Evolutionary conservation across 2,797 vertebrate genomes (phyloP).

Genomic region (Pteronotus mesoamericanus): DNA sequence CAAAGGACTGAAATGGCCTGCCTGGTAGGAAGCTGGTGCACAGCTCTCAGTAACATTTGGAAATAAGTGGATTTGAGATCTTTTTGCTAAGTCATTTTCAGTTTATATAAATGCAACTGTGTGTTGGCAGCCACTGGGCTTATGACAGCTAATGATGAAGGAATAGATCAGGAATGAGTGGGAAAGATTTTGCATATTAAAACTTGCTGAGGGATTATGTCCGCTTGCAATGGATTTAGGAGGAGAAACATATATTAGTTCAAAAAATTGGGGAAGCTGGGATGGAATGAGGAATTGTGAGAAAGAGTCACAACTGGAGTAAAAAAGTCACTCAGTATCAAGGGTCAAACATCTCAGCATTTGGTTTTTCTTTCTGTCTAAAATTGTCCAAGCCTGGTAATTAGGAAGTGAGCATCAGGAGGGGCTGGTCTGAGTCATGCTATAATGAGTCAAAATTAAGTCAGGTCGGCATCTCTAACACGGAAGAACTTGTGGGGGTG

Average conservation of each 20-base stretch:
- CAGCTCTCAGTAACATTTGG: conserved; percentile 12
- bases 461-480: conserved; percentile 63
- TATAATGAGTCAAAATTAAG: conserved; percentile 77
- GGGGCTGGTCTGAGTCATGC: conserved; percentile 64
- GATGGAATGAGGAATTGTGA: not conserved
- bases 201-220: conserved; percentile 55
- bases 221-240: conserved; percentile 64
- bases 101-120: conserved; percentile 47
- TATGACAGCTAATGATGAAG: conserved; percentile 70
- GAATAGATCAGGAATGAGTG: conserved; percentile 40
- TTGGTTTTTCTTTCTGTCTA: conserved; percentile 53
- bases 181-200: conserved; percentile 64
- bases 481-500: conserved; percentile 35
- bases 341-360: conserved; percentile 42
- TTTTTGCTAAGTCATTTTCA: conserved; percentile 53
- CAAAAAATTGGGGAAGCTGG: conserved; percentile 52
- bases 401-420: conserved; percentile 72
- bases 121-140: conserved; percentile 48
- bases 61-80: conserved; percentile 39
- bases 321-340: conserved; percentile 19
- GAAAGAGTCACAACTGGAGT: not conserved
- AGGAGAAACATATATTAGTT: conserved; percentile 49
- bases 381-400: conserved; percentile 68
- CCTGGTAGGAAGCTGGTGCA: not conserved
- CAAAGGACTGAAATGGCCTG: not conserved